A percentile compares a stretch with the other conserved stretches of the same genome.
Evolutionary conservation across 2,797 vertebrate species (phyloP).

Genomic region (Sebastes goodei): DNA sequence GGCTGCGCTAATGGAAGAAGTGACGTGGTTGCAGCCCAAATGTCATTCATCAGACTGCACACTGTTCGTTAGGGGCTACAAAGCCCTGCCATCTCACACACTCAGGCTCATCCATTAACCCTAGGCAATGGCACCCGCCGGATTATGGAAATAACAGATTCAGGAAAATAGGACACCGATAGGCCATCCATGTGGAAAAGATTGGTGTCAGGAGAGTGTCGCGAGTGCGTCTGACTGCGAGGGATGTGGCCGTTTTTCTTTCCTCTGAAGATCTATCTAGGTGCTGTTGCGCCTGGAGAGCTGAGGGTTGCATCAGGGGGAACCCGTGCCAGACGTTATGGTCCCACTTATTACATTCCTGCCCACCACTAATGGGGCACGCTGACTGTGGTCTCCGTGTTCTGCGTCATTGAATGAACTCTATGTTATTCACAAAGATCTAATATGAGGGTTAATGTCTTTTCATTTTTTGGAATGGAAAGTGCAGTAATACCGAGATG

Average conservation of each 20-base stretch:
- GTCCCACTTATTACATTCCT: conserved; percentile 69
- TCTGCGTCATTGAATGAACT: conserved; percentile 67
- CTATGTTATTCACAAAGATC: conserved; percentile 61
- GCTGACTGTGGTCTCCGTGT: conserved; percentile 62
- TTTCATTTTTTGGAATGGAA: conserved; percentile 53
- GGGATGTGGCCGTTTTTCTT: conserved; percentile 60
- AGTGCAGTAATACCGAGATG: conserved; percentile 48
- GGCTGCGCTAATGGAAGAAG: conserved; percentile 98
- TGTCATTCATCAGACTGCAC: conserved; percentile 94
- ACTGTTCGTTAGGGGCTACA: conserved; percentile 92
- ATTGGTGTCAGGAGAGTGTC: conserved; percentile 77
- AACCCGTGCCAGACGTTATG: conserved; percentile 65
- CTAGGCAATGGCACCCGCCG: conserved; percentile 85
- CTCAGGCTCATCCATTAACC: conserved; percentile 92
- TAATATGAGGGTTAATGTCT: conserved; percentile 57
- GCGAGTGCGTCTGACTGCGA: conserved; percentile 61
- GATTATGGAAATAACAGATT: conserved; percentile 87
- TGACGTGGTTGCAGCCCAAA: conserved; percentile 91
- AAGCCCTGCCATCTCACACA: conserved; percentile 91
- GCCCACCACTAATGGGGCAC: conserved; percentile 66
- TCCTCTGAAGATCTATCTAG: conserved; percentile 60
- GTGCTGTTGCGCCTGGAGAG: conserved; percentile 64
- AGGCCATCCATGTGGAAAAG: conserved; percentile 81
- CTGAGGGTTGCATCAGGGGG: conserved; percentile 66
- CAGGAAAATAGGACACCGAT: conserved; percentile 79